Conservation (phyloP, 92 coral and sea anemone genomes). For the Actinostola sp. region DNA sequence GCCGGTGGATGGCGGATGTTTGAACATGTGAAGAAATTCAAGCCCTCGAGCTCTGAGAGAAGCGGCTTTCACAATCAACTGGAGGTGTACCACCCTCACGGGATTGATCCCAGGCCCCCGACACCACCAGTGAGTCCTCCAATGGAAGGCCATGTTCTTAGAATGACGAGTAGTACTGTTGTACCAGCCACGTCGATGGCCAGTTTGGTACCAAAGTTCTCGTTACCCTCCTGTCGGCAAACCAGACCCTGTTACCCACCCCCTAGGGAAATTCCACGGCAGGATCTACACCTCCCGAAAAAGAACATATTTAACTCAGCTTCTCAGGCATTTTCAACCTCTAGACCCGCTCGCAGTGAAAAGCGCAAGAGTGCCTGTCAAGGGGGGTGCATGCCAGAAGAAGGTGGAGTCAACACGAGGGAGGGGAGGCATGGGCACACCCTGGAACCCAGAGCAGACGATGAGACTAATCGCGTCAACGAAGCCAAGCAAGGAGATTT, state of each 20-base stretch:
- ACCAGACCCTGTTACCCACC: background rate
- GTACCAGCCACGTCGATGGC: background rate
- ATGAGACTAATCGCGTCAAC: background rate
- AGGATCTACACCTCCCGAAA: conserved; percentile 2
- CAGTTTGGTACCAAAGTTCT: background rate
- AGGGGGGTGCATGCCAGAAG: background rate
- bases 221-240: background rate
- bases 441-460: background rate
- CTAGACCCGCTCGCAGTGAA: conserved; percentile 2
- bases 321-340: background rate
- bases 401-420: background rate
- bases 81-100: conserved; percentile 15
- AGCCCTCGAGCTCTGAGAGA: conserved; percentile 3
- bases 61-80: conserved; percentile 1
- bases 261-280: background rate
- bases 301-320: conserved; percentile 15
- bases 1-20: conserved; percentile 10
- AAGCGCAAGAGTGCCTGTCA: conserved; percentile 12
- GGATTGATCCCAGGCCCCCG: conserved; percentile 27
- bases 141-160: background rate
- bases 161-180: background rate
- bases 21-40: conserved; percentile 31
- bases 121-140: conserved; percentile 32
- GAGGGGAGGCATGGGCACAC: conserved; percentile 1
- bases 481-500: conserved; percentile 10